phyloP scores from a whole-genome alignment of 1,140 invertebrate genomes.

The Lepidurus arcticus region DNA sequence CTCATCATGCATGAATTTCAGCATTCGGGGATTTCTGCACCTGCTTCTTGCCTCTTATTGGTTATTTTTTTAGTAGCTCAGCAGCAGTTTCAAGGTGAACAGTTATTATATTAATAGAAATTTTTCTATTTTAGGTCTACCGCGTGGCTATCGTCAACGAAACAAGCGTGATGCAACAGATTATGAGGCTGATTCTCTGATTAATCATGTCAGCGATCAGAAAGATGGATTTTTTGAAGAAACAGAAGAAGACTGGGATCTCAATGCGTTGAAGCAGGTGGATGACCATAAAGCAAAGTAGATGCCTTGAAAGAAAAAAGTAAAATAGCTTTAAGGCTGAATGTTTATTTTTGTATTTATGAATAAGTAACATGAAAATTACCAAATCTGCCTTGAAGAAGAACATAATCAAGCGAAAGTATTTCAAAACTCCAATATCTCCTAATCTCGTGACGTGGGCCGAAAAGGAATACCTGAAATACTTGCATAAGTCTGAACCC shows the following conservation, averaged over 20 bases:
- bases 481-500: conserved; percentile 59
- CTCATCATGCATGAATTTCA: not conserved
- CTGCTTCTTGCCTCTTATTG: not conserved
- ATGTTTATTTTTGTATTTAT: conserved; percentile 2
- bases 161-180: not conserved
- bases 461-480: conserved; percentile 74
- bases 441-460: conserved; percentile 72
- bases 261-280: not conserved
- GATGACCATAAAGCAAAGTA: not conserved
- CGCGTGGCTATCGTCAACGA: not conserved
- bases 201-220: not conserved
- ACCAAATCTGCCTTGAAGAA: conserved; percentile 49
- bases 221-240: conserved; percentile 1
- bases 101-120: not conserved
- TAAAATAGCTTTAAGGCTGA: not conserved
- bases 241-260: not conserved
- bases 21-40: not conserved
- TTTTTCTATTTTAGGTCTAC: not conserved
- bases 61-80: not conserved
- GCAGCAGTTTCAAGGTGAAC: conserved; percentile 3
- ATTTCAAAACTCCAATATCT: conserved; percentile 58
- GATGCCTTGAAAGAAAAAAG: not conserved
- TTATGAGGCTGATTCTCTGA: not conserved
- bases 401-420: conserved; percentile 63
- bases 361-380: conserved; percentile 37